Percentiles rank a stretch among this genome's conserved stretches.
Evolutionary conservation across 2,888 invertebrate species (phyloP).

Genomic region (Ophion ellenae): DNA sequence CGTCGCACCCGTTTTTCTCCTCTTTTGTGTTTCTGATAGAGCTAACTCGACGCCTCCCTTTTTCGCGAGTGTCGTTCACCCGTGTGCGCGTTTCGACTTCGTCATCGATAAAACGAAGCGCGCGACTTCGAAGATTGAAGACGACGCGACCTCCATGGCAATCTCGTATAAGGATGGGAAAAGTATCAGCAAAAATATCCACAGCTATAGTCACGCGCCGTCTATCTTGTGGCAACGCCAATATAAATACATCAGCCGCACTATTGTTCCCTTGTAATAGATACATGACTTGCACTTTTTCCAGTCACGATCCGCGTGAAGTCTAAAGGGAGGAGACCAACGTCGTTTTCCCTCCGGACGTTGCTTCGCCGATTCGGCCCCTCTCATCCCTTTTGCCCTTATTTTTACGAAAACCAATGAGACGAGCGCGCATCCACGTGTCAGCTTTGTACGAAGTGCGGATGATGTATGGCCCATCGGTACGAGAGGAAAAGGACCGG

Average conservation of each 20-base stretch:
- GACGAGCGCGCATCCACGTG: conserved; percentile 18
- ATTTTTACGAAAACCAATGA: conserved; percentile 11
- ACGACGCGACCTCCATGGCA: conserved; percentile 3
- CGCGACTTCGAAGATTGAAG: conserved; percentile 19
- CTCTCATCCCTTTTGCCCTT: neutral
- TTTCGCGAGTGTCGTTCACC: neutral
- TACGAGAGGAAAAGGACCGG: neutral
- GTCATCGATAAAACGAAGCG: conserved; percentile 44
- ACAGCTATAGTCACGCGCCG: neutral
- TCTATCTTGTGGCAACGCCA: neutral
- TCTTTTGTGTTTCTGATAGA: conserved; percentile 36
- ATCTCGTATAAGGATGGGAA: neutral
- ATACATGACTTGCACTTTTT: conserved; percentile 30
- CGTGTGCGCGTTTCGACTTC: conserved; percentile 23
- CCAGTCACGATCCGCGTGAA: neutral
- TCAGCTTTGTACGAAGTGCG: conserved; percentile 36
- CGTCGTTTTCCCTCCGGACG: neutral
- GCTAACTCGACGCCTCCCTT: conserved; percentile 44
- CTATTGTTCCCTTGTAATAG: conserved; percentile 28
- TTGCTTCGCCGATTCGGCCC: neutral
- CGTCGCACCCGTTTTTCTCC: conserved; percentile 21
- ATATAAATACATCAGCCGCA: neutral
- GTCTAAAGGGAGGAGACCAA: neutral
- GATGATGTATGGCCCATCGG: conserved; percentile 45
- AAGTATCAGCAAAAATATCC: neutral